Evolutionary conservation across 2,113 vertebrate genomes (phyloP).

Genomic region (Microtus pennsylvanicus): DNA sequence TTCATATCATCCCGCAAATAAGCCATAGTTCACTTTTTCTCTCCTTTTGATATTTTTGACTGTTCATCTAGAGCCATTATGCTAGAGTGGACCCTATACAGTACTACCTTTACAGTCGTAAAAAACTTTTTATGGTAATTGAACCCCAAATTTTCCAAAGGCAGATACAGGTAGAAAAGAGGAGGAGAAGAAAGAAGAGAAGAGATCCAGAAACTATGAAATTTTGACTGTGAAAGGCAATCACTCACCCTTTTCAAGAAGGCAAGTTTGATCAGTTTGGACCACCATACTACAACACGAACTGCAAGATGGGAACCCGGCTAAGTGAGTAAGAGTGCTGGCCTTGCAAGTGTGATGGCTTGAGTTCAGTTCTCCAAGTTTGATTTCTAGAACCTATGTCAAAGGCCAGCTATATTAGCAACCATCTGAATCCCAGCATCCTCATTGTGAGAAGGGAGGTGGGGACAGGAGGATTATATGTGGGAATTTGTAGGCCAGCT

Average conservation of each 20-base stretch:
- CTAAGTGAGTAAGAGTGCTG: not conserved
- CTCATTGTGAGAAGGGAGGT: too few species aligned
- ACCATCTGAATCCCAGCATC: not conserved
- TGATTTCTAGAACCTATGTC: not conserved
- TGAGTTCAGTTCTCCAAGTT: not conserved
- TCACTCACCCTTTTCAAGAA: not conserved
- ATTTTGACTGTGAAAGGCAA: not conserved
- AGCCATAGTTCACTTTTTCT: conserved; percentile 2
- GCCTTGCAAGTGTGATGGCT: not conserved
- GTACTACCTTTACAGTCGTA: not conserved
- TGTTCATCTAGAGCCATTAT: not conserved
- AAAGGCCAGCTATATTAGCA: too few species aligned
- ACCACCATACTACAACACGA: not conserved
- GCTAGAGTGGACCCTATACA: not conserved
- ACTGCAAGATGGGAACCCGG: not conserved
- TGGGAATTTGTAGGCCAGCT: not conserved
- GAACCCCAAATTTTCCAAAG: not conserved
- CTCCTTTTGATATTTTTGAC: not conserved
- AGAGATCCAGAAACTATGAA: not conserved
- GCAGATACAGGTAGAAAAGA: not conserved
- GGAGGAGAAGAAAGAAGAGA: not conserved
- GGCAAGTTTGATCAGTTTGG: not conserved
- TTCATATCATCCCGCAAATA: not conserved
- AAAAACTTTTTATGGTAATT: conserved; percentile 32
- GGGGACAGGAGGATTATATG: not conserved